These are phyloP conservation scores for Pseudolycoriella hygida DNA, from an alignment of 2,888 invertebrate genomes.

Conservation along the genomic window DNA sequence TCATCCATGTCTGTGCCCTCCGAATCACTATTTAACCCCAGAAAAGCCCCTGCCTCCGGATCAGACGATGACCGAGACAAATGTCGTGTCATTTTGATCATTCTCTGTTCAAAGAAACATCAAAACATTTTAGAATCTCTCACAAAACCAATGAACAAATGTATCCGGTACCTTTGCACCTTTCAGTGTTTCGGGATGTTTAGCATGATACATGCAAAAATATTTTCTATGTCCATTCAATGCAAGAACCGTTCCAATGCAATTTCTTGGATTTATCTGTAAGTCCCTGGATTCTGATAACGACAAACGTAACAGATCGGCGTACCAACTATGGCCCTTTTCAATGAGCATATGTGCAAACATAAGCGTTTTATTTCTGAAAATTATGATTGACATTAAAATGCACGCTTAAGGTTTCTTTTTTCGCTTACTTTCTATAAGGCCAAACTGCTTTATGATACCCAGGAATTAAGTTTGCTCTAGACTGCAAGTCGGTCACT, in stretches of 20 bases:
- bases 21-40: slow-evolving; percentile 54
- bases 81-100: slow-evolving; percentile 49
- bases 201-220: slow-evolving; percentile 97
- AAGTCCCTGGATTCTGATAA: slow-evolving; percentile 66
- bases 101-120: slow-evolving; percentile 32
- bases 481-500: slow-evolving; percentile 75
- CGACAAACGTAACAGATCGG: slow-evolving; percentile 70
- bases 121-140: slow-evolving; percentile 2
- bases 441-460: slow-evolving; percentile 93
- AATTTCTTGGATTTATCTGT: slow-evolving; percentile 88
- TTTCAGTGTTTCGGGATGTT: slow-evolving; percentile 65
- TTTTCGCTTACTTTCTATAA: slow-evolving; percentile 62
- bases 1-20: slow-evolving; percentile 37
- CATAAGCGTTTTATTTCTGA: slow-evolving; percentile 85
- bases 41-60: slow-evolving; percentile 70
- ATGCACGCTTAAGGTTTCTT: no score
- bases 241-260: slow-evolving; percentile 89
- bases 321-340: slow-evolving; percentile 86
- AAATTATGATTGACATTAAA: slow-evolving; percentile 13
- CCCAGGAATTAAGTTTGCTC: slow-evolving; percentile 68
- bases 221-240: slow-evolving; percentile 94
- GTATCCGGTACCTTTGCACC: slow-evolving; percentile 43
- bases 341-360: slow-evolving; percentile 90
- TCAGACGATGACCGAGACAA: slow-evolving; percentile 36
- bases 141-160: slow-evolving; percentile 2